Percentiles rank a stretch among this genome's conserved stretches.
Evolutionary conservation across 2,113 vertebrate species (phyloP).

Genomic region (Triplophysa siluroides): DNA sequence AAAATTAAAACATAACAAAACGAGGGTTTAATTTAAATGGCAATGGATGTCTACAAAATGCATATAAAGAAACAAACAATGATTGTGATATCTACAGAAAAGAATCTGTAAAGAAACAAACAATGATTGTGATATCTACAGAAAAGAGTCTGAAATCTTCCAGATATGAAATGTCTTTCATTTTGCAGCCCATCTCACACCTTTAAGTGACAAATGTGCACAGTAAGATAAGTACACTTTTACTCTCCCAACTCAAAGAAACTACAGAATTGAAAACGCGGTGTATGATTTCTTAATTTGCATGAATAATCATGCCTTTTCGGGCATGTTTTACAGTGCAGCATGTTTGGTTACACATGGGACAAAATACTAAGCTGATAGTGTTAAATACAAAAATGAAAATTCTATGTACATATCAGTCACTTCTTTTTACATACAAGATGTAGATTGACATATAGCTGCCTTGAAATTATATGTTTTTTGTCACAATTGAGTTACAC

Average conservation of each 20-base stretch:
- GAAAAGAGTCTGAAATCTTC: background rate
- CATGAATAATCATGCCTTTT: background rate
- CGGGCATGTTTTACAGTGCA: slow-evolving; percentile 18
- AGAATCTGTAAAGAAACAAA: background rate
- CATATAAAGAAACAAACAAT: background rate
- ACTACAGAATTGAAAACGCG: background rate
- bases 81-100: background rate
- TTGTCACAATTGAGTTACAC: no score
- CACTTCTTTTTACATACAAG: background rate
- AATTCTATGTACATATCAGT: slow-evolving; percentile 39
- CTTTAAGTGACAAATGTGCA: background rate
- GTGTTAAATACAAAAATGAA: slow-evolving; percentile 40
- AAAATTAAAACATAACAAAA: slow-evolving; percentile 11
- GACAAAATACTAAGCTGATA: slow-evolving; percentile 23
- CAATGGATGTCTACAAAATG: background rate
- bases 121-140: background rate
- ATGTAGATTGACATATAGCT: background rate
- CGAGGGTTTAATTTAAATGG: background rate
- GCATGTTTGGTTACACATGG: background rate
- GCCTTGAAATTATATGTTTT: no score
- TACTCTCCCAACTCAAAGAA: background rate
- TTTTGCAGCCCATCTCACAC: background rate
- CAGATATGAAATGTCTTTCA: background rate
- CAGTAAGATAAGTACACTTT: background rate
- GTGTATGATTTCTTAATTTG: no score